phyloP scores from a whole-genome alignment of 2,797 vertebrate genomes.

The Lagocephalus sceleratus region DNA sequence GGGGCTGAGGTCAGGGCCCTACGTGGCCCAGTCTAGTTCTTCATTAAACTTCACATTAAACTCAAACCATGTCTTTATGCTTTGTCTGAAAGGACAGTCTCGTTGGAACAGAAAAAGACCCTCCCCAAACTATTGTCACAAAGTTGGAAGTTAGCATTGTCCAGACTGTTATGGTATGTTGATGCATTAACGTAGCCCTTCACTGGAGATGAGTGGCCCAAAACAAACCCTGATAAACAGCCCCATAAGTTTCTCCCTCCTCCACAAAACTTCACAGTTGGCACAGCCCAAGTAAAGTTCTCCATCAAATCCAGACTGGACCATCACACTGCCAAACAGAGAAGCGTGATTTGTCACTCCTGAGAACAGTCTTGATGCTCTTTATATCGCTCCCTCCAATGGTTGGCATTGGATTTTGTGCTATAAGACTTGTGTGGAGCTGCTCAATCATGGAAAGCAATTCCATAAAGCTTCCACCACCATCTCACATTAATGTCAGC shows the following conservation, averaged over 20 bases:
- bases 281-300: not conserved
- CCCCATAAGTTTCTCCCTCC: not conserved
- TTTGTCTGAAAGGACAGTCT: not conserved
- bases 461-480: not conserved
- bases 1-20: not conserved
- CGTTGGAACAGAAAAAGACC: not conserved
- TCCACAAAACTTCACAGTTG: not conserved
- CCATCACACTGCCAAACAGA: not conserved
- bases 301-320: not conserved
- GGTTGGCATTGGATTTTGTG: not conserved
- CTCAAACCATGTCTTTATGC: too few species aligned
- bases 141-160: not conserved
- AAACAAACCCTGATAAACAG: conserved; percentile 1
- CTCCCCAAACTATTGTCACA: not conserved
- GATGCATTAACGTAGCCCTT: not conserved
- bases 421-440: not conserved
- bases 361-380: not conserved
- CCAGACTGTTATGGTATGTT: not conserved
- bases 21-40: not conserved
- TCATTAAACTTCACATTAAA: too few species aligned
- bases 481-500: not conserved
- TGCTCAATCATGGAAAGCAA: not conserved
- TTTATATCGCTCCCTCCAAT: not conserved
- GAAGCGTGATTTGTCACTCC: conserved; percentile 1
- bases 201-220: not conserved